phyloP scores from a whole-genome alignment of 2,797 vertebrate species.

The Dicrostonyx torquatus region DNA sequence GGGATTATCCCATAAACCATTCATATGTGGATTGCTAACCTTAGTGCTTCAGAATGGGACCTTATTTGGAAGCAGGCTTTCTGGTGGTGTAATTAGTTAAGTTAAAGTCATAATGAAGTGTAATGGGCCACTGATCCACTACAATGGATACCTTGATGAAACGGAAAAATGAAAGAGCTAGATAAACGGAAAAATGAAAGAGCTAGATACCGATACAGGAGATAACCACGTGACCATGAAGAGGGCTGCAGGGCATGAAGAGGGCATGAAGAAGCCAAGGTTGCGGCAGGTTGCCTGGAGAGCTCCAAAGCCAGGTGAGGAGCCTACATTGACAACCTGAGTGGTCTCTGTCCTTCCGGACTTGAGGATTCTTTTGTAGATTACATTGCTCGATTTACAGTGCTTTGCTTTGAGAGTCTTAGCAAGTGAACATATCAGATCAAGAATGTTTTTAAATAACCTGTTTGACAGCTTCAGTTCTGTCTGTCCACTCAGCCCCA shows the following conservation, averaged over 20 bases:
- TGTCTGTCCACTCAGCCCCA: neutral
- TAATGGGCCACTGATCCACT: neutral
- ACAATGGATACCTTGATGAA: neutral
- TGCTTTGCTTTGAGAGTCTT: neutral
- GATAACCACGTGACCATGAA: neutral
- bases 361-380: neutral
- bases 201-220: too few species aligned
- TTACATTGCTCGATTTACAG: neutral
- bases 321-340: too few species aligned
- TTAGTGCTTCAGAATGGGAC: neutral
- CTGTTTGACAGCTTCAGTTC: neutral
- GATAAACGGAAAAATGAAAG: neutral
- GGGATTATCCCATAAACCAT: neutral
- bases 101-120: neutral
- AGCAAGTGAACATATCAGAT: neutral
- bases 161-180: neutral
- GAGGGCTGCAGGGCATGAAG: too few species aligned
- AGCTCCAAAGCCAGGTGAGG: neutral
- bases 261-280: neutral
- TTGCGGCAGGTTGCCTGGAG: neutral
- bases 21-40: neutral
- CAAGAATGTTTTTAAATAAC: neutral
- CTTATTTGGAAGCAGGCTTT: conserved; percentile 1
- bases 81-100: neutral
- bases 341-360: neutral